These are phyloP conservation scores for Halcyon malimbica DNA, from an alignment of 2,113 vertebrate genomes.

Conservation along the genomic window DNA sequence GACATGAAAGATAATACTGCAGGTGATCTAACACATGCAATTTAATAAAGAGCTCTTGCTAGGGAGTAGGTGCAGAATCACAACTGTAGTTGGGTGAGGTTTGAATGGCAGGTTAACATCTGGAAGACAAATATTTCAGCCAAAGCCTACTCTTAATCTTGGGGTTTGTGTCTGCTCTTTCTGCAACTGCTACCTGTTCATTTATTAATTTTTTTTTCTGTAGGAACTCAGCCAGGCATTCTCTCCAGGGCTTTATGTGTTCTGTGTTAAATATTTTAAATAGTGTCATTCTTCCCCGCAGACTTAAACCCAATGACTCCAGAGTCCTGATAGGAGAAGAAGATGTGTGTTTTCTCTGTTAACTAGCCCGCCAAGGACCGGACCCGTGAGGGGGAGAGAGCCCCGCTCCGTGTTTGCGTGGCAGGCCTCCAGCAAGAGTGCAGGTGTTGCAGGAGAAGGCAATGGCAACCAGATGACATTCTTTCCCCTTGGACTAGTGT, in stretches of 20 bases:
- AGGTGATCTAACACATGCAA: not conserved
- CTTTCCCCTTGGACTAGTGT: slow-evolving; percentile 1
- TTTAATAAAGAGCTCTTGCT: not conserved
- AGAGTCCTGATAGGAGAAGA: not conserved
- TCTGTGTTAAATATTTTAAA: not conserved
- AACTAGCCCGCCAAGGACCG: not conserved
- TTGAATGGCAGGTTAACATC: not conserved
- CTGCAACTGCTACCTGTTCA: not conserved
- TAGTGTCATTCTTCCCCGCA: not conserved
- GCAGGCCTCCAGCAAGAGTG: not conserved
- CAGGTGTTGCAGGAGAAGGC: slow-evolving; percentile 26
- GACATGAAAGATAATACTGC: not conserved
- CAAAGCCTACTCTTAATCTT: not conserved
- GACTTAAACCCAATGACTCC: not conserved
- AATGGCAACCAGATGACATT: slow-evolving; percentile 63
- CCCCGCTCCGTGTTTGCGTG: not conserved
- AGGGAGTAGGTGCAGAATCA: not conserved
- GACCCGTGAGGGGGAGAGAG: not conserved
- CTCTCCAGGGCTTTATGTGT: not conserved
- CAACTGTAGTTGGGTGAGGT: not conserved
- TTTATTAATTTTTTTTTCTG: slow-evolving; percentile 2
- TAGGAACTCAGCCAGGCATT: not conserved
- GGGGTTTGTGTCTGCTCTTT: not conserved
- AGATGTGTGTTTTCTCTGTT: slow-evolving; percentile 39
- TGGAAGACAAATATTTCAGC: slow-evolving; percentile 12